Evolutionary conservation across 1,140 invertebrate genomes (phyloP).

Genomic region (Drosophila lacertosa): DNA sequence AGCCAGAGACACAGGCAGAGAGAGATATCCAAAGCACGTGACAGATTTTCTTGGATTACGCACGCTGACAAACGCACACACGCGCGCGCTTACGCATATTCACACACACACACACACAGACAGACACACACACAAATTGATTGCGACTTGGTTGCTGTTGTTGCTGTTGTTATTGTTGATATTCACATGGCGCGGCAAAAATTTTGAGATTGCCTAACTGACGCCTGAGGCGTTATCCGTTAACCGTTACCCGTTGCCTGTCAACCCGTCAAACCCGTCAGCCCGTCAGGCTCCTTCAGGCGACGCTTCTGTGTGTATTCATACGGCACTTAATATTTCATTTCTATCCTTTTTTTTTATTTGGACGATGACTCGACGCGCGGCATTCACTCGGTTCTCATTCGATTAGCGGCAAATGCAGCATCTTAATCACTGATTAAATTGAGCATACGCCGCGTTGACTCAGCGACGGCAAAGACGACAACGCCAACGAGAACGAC

Average conservation of each 20-base stretch:
- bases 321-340: constrained; percentile 36
- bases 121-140: constrained; percentile 25
- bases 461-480: constrained; percentile 18
- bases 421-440: constrained; percentile 62
- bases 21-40: constrained; percentile 76
- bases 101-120: constrained; percentile 31
- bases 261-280: not conserved
- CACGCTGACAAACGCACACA: constrained; percentile 54
- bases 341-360: too few species aligned
- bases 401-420: constrained; percentile 45
- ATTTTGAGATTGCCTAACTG: constrained; percentile 32
- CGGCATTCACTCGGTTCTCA: constrained; percentile 49
- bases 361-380: constrained; percentile 23
- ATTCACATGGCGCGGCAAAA: constrained; percentile 46
- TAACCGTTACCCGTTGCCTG: constrained; percentile 20
- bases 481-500: constrained; percentile 22
- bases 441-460: constrained; percentile 48
- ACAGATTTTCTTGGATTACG: constrained; percentile 79
- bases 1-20: too few species aligned
- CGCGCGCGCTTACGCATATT: constrained; percentile 24
- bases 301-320: constrained; percentile 15
- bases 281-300: constrained; percentile 8
- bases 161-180: constrained; percentile 41
- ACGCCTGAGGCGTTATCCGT: constrained; percentile 20
- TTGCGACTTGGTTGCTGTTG: constrained; percentile 26